Conservation (phyloP, 2,888 invertebrate genomes). For the Ephialtes manifestator region DNA sequence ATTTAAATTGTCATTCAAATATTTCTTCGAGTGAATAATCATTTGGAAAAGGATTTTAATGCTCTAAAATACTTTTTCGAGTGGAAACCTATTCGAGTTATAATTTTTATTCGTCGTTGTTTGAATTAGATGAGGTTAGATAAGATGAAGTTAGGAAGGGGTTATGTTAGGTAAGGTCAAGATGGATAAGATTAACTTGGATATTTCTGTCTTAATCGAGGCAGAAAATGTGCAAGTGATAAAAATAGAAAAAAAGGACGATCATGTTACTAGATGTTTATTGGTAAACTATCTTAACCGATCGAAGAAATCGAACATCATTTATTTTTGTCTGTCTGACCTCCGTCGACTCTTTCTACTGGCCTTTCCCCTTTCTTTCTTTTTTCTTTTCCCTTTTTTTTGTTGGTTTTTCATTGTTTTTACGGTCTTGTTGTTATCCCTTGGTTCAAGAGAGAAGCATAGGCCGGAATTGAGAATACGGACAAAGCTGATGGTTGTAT, state of each 20-base stretch:
- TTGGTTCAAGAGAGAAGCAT: background rate
- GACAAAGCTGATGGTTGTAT: background rate
- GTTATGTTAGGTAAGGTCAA: too few species aligned
- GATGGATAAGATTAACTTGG: too few species aligned
- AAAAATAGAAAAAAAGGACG: background rate
- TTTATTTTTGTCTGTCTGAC: conserved; percentile 49
- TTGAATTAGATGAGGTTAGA: too few species aligned
- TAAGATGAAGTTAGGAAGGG: too few species aligned
- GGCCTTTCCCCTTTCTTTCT: too few species aligned
- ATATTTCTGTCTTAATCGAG: background rate
- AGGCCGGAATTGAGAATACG: conserved; percentile 5
- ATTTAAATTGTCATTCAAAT: too few species aligned
- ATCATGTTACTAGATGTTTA: background rate
- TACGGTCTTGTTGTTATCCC: background rate
- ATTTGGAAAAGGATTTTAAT: too few species aligned
- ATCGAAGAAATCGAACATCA: conserved; percentile 2
- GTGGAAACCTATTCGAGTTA: too few species aligned
- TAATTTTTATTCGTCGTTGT: too few species aligned
- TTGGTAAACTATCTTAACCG: conserved; percentile 13
- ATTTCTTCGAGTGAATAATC: too few species aligned
- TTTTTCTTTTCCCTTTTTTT: conserved; percentile 38
- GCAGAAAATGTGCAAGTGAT: background rate
- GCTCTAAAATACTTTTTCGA: too few species aligned
- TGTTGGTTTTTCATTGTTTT: conserved; percentile 34
- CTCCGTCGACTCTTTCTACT: conserved; percentile 47